A percentile compares a stretch with the other conserved stretches of the same genome.
Evolutionary conservation across 2,113 vertebrate species (phyloP).

Genomic region (cattle (Bos taurus)): DNA sequence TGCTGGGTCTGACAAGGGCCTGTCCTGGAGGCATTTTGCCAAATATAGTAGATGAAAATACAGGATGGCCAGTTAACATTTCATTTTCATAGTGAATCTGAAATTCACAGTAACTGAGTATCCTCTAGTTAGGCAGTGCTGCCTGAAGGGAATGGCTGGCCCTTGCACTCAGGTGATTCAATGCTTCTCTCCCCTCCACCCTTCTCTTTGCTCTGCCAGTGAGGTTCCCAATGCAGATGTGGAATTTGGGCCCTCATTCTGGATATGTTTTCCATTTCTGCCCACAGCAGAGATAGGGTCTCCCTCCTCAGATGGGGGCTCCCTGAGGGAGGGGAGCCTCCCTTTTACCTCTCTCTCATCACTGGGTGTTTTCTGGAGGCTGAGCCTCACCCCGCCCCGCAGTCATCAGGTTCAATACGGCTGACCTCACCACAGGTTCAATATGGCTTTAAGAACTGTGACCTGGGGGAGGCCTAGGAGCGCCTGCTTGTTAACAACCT

Average conservation of each 20-base stretch:
- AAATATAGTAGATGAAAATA: not conserved
- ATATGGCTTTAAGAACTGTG: too few species aligned
- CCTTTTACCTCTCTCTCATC: not conserved
- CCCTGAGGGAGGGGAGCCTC: not conserved
- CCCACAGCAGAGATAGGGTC: not conserved
- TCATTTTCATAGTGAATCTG: not conserved
- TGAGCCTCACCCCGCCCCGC: accelerated
- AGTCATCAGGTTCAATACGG: not conserved
- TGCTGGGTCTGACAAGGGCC: not conserved
- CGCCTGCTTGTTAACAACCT: not conserved
- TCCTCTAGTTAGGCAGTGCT: not conserved
- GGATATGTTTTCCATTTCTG: not conserved
- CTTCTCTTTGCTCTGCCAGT: not conserved
- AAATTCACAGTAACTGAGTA: not conserved
- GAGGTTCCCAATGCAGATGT: not conserved
- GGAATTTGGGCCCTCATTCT: not conserved
- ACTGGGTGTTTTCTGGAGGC: not conserved
- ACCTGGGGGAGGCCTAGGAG: not conserved
- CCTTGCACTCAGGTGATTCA: not conserved
- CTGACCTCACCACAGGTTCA: not conserved
- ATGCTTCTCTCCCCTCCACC: not conserved
- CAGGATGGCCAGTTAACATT: not conserved
- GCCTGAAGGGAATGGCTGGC: not conserved
- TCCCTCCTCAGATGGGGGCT: not conserved
- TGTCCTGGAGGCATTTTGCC: not conserved